Conservation (phyloP, 1,140 invertebrate species). For the Scaptomyza pallida region DNA sequence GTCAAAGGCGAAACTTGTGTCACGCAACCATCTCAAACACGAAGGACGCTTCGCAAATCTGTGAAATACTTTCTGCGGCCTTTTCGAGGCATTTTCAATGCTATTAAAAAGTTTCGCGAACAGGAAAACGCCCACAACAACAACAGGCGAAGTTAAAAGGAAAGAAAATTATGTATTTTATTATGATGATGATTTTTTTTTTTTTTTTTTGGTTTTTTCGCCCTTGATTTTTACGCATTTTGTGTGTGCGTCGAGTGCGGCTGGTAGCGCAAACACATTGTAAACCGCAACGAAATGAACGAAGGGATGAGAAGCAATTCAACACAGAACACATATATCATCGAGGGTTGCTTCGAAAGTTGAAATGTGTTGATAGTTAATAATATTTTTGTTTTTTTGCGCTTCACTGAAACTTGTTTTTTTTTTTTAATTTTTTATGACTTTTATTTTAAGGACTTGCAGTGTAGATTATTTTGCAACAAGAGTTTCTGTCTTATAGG, state of each 20-base stretch:
- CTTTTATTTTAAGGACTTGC: too few relatives aligned
- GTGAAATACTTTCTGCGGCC: slow-evolving; percentile 43
- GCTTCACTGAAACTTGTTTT: too few relatives aligned
- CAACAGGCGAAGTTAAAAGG: slow-evolving; percentile 11
- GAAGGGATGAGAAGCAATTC: neutral
- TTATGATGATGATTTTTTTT: too few relatives aligned
- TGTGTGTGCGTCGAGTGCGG: slow-evolving; percentile 40
- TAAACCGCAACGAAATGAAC: slow-evolving; percentile 33
- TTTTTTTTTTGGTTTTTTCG: slow-evolving; percentile 30
- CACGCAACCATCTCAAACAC: slow-evolving; percentile 4
- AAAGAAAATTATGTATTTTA: slow-evolving; percentile 39
- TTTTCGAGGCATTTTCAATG: slow-evolving; percentile 52
- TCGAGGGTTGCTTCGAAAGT: slow-evolving; percentile 8
- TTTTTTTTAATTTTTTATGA: too few relatives aligned
- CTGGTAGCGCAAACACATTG: slow-evolving; percentile 36
- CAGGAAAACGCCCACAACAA: slow-evolving; percentile 29
- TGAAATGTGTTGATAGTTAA: neutral
- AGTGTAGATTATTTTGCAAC: too few relatives aligned
- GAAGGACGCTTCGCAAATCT: slow-evolving; percentile 37
- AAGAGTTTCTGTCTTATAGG: too few relatives aligned
- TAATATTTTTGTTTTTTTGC: too few relatives aligned
- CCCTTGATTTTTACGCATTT: slow-evolving; percentile 49
- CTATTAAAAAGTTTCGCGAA: slow-evolving; percentile 61
- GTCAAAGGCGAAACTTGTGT: neutral
- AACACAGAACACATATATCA: neutral